Evolutionary conservation across 2,797 vertebrate genomes (phyloP).

Genomic region (Darevskia nairensis): DNA sequence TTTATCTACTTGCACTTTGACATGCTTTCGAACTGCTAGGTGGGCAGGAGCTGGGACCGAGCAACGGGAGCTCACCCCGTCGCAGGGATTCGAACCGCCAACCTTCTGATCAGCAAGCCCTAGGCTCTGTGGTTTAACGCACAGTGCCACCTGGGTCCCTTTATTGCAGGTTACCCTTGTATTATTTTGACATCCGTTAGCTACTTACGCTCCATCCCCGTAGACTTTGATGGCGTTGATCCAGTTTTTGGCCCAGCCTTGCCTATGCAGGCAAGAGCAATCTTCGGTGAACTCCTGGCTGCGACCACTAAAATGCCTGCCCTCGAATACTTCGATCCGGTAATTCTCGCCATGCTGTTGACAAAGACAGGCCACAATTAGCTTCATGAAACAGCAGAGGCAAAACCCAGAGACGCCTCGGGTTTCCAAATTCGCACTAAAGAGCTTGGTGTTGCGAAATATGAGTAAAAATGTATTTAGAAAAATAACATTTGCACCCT

Average conservation of each 20-base stretch:
- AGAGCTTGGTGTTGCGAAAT: not conserved
- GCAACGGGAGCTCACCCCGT: too few relatives aligned
- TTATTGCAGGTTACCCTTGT: too few relatives aligned
- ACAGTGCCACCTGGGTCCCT: too few relatives aligned
- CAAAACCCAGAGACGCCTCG: accelerated
- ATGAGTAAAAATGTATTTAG: not conserved
- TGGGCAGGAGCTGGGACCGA: too few relatives aligned
- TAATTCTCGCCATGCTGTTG: constrained; percentile 90
- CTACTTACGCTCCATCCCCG: constrained; percentile 91
- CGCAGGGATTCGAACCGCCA: too few relatives aligned
- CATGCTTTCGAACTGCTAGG: too few relatives aligned
- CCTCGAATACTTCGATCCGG: constrained; percentile 89
- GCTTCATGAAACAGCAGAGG: not conserved
- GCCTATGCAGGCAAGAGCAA: constrained; percentile 89
- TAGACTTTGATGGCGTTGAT: constrained; percentile 90
- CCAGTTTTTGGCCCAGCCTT: constrained; percentile 87
- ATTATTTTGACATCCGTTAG: accelerated
- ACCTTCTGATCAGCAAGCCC: too few relatives aligned
- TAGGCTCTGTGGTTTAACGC: too few relatives aligned
- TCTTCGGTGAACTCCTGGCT: constrained; percentile 89
- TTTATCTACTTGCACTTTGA: too few relatives aligned
- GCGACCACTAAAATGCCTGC: constrained; percentile 87
- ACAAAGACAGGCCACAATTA: constrained; percentile 41
- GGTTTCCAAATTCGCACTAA: accelerated
- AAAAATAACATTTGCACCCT: not conserved